Base-by-base conservation (phyloP, 1,140 invertebrate genomes). In the Telenomus remus region DNA sequence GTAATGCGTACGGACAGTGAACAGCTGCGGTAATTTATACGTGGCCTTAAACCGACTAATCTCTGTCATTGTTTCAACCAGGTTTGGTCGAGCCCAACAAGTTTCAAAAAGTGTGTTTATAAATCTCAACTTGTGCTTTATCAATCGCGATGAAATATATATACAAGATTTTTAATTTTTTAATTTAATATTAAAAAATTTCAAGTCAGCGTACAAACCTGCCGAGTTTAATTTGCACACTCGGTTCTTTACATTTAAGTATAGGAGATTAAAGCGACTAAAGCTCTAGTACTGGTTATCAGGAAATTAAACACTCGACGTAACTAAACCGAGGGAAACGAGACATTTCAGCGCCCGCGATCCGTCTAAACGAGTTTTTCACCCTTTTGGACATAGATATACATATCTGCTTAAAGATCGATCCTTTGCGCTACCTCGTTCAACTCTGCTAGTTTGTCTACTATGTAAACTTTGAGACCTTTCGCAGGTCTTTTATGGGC, bases 271-370 rank as follows among this genome's bases (percentile, higher is more conserved):
- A 56, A 75, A 68, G 63, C 55, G 71, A 63, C 57, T 66, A 64
- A 75, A 75, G 71, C 71, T 61, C 66, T 61, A 56, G 50, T 51
- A 56, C 46, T 43, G 51, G 57, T 75, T 75, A 75, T 75, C 71
- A 64, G 71, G 39, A 75, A 75, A 75, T 75, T 75, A 68, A 75
- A 75, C 71, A 65, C 71, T 74, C 71, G 49, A 68, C 71, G 44
- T n/a, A n/a, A 42, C 71, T 51, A 68, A 75, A 68, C 71, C 53
- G 63, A 74, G 71, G 19, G 51, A 68, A 74, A 68, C 71, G 50
- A 72, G 51, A 51, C 57, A 68, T 51, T 59, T 44, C 13, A 60
- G 46, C 46, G 46, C 50, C 50, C 57, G 57, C 65, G 65, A 46
- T n/a, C 54, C 42, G 53, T 69, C 54, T 49, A 76, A 75, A 69